Conservation (phyloP, 2,888 invertebrate genomes). For the Ferrisia virgata region DNA sequence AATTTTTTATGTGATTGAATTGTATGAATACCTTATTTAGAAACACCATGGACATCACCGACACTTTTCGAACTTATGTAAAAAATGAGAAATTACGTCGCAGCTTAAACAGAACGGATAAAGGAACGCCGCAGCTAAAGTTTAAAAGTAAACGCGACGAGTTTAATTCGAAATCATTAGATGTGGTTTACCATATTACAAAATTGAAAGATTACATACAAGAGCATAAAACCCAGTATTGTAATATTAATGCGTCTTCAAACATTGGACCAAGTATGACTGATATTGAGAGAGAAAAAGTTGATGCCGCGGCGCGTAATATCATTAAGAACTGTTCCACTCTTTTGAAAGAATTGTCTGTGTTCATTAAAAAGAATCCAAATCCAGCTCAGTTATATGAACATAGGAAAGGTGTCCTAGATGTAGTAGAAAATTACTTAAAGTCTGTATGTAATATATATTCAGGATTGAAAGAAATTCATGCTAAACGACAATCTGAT, state of each 20-base stretch:
- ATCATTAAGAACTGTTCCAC: constrained; percentile 79
- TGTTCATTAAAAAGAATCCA: constrained; percentile 47
- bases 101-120: background rate
- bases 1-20: constrained; percentile 3
- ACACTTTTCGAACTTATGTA: constrained; percentile 30
- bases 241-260: background rate
- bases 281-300: constrained; percentile 79
- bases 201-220: constrained; percentile 23
- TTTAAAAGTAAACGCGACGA: constrained; percentile 29
- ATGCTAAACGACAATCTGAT: constrained; percentile 81
- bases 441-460: constrained; percentile 83
- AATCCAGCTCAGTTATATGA: constrained; percentile 63
- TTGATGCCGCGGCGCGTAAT: constrained; percentile 79
- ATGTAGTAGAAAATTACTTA: constrained; percentile 74
- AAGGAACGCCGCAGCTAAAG: constrained; percentile 17
- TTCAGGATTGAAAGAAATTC: constrained; percentile 80
- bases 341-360: constrained; percentile 65
- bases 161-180: constrained; percentile 38
- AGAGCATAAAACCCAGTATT: constrained; percentile 30
- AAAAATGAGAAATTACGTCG: constrained; percentile 25
- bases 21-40: background rate
- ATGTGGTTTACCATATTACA: constrained; percentile 35
- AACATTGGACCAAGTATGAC: constrained; percentile 57
- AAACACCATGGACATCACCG: constrained; percentile 37
- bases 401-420: constrained; percentile 72